These are phyloP conservation scores for Galbula dea DNA, from an alignment of 2,113 vertebrate genomes.

Conservation along the genomic window DNA sequence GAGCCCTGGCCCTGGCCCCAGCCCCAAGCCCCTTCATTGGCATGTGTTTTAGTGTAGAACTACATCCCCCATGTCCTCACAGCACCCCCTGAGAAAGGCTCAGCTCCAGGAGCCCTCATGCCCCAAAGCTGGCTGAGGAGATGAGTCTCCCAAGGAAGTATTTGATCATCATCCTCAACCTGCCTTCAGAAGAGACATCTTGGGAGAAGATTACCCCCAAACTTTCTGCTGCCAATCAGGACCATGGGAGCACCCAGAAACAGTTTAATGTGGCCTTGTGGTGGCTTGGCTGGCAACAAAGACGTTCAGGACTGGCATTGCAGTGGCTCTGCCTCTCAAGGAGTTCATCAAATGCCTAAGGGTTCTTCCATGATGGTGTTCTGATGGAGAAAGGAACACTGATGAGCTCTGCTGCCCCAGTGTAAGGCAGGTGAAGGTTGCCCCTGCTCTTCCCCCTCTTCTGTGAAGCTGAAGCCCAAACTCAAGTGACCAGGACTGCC, in stretches of 20 bases:
- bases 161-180: not conserved
- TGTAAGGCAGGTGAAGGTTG: too few species aligned
- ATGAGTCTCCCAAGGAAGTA: not conserved
- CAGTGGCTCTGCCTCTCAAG: too few species aligned
- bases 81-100: not conserved
- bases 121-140: not conserved
- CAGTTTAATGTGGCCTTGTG: not conserved
- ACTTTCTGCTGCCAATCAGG: not conserved
- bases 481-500: too few species aligned
- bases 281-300: not conserved
- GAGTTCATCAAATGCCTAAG: too few species aligned
- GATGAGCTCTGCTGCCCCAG: too few species aligned
- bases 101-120: not conserved
- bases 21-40: too few species aligned
- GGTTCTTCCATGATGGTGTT: too few species aligned
- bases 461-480: too few species aligned
- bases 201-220: not conserved
- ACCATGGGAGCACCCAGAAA: not conserved
- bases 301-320: not conserved
- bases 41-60: rapidly evolving
- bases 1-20: not conserved
- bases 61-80: not conserved
- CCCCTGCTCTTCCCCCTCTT: too few species aligned
- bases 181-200: not conserved
- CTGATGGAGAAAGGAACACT: too few species aligned